phyloP scores from a whole-genome alignment of 2,797 vertebrate genomes.

The Lemur catta region DNA sequence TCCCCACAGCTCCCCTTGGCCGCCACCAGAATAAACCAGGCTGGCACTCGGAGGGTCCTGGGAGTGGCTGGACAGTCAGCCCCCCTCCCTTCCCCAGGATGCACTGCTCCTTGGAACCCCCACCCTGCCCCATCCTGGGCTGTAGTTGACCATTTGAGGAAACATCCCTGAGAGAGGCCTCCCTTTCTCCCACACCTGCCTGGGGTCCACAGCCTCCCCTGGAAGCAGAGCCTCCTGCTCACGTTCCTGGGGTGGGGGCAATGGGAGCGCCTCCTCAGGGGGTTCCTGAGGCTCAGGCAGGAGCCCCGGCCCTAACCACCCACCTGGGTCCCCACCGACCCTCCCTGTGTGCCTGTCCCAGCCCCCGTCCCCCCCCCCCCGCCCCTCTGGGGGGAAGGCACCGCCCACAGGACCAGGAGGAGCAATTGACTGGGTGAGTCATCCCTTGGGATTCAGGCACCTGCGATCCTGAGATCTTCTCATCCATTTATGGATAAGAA shows the following conservation, averaged over 20 bases:
- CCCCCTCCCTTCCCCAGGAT: neutral
- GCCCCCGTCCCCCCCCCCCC: neutral
- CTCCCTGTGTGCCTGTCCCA: neutral
- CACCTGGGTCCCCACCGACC: neutral
- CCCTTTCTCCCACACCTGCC: neutral
- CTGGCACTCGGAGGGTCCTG: neutral
- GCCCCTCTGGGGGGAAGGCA: too few relatives aligned
- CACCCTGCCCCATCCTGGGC: neutral
- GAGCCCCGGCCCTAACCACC: neutral
- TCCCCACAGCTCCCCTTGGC: neutral
- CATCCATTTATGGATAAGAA: constrained; percentile 15
- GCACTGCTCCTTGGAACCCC: too few relatives aligned
- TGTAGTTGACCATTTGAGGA: neutral
- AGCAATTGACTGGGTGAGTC: neutral
- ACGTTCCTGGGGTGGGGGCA: neutral
- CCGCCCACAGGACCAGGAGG: too few relatives aligned
- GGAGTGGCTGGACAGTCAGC: neutral
- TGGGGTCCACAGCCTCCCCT: neutral
- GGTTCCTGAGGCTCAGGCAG: neutral
- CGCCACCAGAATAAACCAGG: neutral
- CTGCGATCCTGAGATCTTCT: neutral
- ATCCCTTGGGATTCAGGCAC: neutral
- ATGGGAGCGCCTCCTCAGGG: neutral
- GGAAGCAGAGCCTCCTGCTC: neutral
- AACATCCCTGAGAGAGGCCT: neutral